Evolutionary conservation across 2,797 vertebrate genomes (phyloP), one percentile per base, ranked within the genome.

Genomic region (Jordanella pulchra): DNA sequence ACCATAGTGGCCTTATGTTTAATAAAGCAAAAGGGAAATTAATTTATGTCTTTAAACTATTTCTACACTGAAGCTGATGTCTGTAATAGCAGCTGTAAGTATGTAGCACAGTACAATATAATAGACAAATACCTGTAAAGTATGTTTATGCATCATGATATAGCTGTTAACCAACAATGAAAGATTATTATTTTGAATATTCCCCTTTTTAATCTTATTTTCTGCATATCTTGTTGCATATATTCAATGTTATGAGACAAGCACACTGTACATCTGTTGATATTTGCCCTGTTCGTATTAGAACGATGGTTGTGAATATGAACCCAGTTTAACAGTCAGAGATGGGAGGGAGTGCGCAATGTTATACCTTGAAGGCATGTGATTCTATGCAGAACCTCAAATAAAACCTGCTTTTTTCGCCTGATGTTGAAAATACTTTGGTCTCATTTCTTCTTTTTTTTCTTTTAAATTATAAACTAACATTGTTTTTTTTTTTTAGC

Each of bases 1-100:
- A 90, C 94, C 94, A 93, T 93, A 93, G 93, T 93, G 94, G 94
- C 94, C 94, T 95, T 94, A 94, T 91, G 92, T 95, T 94, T 81
- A 81, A 89, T 67, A 56, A 86, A 86, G 89, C 79, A 81, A 86
- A 85, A 78, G 73, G 79, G 86, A 86, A 65, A 45, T 69, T 84
- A 0, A 75, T 82, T 65, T 63, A 82, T 75, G 70, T 85, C 74
- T 77, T 79, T 76, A 75, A 61, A 72, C 67, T 15, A 44, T 86
- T 84, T 84, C 79, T 75, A 71, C 66, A 79, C 84, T 75, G 86
- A 88, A 61, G 79, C 69, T 30, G 65, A 75, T 79, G 73, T 89
- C 80, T 87, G 78, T 89, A 79, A 83, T 90, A 89, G 91, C 87
- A 92, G 86, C 84, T 86, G 72, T 84, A 85, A 27, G 65, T 88